Evolutionary conservation across 2,888 invertebrate species (phyloP).

Genomic region (Labia minor): DNA sequence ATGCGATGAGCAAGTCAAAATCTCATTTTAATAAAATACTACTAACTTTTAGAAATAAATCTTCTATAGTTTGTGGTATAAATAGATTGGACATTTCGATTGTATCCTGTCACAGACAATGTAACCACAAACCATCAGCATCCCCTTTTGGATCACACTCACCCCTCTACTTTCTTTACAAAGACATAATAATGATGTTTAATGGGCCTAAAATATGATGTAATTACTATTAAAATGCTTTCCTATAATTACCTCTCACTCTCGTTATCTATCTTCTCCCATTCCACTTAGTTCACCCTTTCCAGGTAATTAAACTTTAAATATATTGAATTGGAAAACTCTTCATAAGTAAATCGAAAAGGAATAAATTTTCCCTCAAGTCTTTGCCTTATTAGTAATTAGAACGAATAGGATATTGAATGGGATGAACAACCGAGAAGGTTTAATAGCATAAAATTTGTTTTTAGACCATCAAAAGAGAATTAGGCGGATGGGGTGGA

Average conservation of each 20-base stretch:
- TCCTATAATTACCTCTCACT: constrained; percentile 7
- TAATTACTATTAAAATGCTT: constrained; percentile 3
- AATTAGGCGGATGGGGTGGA: too few relatives aligned
- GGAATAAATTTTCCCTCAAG: neutral
- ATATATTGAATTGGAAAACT: constrained; percentile 2
- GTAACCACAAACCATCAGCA: too few relatives aligned
- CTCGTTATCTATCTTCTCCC: neutral
- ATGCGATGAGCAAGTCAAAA: too few relatives aligned
- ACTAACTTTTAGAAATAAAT: too few relatives aligned
- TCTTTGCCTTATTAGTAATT: too few relatives aligned
- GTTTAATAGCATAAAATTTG: neutral
- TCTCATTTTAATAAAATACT: too few relatives aligned
- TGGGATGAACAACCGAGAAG: too few relatives aligned
- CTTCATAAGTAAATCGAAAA: constrained; percentile 4
- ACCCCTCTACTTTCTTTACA: neutral
- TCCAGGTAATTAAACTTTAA: constrained; percentile 9
- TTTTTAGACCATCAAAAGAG: neutral
- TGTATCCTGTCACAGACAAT: too few relatives aligned
- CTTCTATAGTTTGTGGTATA: too few relatives aligned
- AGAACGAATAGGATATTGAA: too few relatives aligned
- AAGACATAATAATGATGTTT: neutral
- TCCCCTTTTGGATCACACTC: too few relatives aligned
- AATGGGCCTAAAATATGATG: constrained; percentile 7
- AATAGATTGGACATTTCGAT: too few relatives aligned
- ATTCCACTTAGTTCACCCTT: neutral